These are phyloP conservation scores for Hemithea aestivaria DNA, from an alignment of 2,888 invertebrate species.

Conservation along the genomic window DNA sequence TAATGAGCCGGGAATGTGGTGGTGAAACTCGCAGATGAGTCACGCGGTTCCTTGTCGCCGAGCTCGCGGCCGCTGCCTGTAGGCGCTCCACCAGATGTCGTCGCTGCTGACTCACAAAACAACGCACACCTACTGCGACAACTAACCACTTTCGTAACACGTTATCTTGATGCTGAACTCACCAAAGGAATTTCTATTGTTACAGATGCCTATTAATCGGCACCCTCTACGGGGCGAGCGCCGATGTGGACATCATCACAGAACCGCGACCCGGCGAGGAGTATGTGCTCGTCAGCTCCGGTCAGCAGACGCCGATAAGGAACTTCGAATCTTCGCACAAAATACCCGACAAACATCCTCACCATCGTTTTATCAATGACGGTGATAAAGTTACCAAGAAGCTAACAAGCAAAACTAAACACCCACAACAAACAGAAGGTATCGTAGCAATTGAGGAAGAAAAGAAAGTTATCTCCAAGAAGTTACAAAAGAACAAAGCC, in stretches of 20 bases:
- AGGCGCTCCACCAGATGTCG: slow-evolving; percentile 58
- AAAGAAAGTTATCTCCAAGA: slow-evolving; percentile 56
- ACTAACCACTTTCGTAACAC: slow-evolving; percentile 46
- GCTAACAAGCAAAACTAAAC: slow-evolving; percentile 56
- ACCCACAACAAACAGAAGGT: slow-evolving; percentile 61
- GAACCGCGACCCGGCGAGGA: slow-evolving; percentile 83
- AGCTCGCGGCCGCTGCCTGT: slow-evolving; percentile 34
- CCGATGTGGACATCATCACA: slow-evolving; percentile 80
- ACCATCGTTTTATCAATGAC: slow-evolving; percentile 58
- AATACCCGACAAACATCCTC: slow-evolving; percentile 76
- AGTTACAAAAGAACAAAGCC: slow-evolving; percentile 58
- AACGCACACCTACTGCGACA: slow-evolving; percentile 44
- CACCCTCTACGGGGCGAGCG: slow-evolving; percentile 59
- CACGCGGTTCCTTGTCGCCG: slow-evolving; percentile 48
- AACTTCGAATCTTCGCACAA: slow-evolving; percentile 87
- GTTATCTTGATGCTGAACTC: slow-evolving; percentile 30
- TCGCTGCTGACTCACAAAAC: slow-evolving; percentile 64
- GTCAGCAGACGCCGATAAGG: slow-evolving; percentile 66
- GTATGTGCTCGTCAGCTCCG: slow-evolving; percentile 81
- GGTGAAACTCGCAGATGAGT: slow-evolving; percentile 61
- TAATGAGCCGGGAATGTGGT: slow-evolving; percentile 46
- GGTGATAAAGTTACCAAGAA: slow-evolving; percentile 70
- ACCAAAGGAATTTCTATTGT: slow-evolving; percentile 44
- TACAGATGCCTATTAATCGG: slow-evolving; percentile 75
- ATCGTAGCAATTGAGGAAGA: slow-evolving; percentile 72